Evolutionary conservation across 2,888 invertebrate genomes (phyloP).

Genomic region (Drosophila macrospina): DNA sequence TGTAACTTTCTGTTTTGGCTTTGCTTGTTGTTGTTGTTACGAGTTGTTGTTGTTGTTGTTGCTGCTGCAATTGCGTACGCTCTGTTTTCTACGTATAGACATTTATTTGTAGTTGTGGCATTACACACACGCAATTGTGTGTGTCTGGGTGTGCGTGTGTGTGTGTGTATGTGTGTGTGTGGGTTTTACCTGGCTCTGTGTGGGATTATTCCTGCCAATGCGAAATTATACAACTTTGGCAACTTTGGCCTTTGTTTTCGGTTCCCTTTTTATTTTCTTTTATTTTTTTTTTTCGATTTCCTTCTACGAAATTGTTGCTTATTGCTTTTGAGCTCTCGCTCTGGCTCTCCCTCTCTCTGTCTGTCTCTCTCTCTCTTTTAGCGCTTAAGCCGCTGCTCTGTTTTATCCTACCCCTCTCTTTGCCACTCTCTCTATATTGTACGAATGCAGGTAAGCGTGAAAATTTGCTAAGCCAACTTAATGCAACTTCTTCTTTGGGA

Average conservation of each 20-base stretch:
- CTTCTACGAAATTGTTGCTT: constrained; percentile 74
- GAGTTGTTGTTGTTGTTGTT: constrained; percentile 43
- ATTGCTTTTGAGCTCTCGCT: constrained; percentile 71
- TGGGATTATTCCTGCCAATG: constrained; percentile 78
- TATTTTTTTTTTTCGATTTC: constrained; percentile 36
- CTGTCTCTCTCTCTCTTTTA: no score
- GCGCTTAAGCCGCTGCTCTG: constrained; percentile 45
- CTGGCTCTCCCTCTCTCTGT: no score
- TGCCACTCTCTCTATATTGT: constrained; percentile 27
- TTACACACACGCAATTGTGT: constrained; percentile 28
- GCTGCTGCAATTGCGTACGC: constrained; percentile 30
- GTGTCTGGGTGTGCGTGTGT: no score
- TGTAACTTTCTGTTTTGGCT: constrained; percentile 36
- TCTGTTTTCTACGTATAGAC: constrained; percentile 18
- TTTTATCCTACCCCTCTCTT: constrained; percentile 1
- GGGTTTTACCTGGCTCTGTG: constrained; percentile 71
- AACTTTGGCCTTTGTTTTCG: constrained; percentile 59
- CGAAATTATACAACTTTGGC: constrained; percentile 77
- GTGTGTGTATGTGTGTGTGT: constrained; percentile 40
- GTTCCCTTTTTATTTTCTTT: constrained; percentile 29
- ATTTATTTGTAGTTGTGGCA: constrained; percentile 24
- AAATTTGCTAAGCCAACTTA: constrained; percentile 80
- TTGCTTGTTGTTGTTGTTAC: constrained; percentile 42
- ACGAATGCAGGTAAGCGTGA: constrained; percentile 77
- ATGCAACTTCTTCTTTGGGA: constrained; percentile 70